phyloP scores from a whole-genome alignment of 2,888 invertebrate genomes.

The Plebejus melissa region DNA sequence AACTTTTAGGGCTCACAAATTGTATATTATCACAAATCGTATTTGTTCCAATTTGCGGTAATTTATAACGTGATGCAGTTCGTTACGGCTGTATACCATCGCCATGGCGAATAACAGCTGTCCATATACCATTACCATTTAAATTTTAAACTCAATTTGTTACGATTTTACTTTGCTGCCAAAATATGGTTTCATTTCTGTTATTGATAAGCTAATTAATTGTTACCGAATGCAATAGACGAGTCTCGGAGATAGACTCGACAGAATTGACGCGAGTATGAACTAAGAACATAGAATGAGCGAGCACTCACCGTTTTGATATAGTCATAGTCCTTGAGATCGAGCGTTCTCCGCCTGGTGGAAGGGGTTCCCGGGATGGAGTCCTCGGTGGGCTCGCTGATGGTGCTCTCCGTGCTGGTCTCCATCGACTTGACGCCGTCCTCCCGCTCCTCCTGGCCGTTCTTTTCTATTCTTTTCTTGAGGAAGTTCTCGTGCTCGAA shows the following conservation, averaged over 20 bases:
- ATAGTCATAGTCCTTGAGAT: conserved; percentile 61
- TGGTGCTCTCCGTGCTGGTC: conserved; percentile 67
- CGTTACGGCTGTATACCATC: not conserved
- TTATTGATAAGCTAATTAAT: not conserved
- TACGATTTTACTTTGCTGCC: conserved; percentile 6
- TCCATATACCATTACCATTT: not conserved
- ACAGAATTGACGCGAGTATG: conserved; percentile 2
- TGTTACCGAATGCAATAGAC: not conserved
- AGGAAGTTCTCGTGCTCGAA: conserved; percentile 72
- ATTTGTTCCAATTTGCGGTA: not conserved
- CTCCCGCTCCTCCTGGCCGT: conserved; percentile 52
- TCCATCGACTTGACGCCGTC: conserved; percentile 67
- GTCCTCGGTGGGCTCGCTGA: conserved; percentile 65
- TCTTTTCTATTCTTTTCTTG: conserved; percentile 66
- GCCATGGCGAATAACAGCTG: not conserved
- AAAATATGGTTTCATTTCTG: not conserved
- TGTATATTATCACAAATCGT: no score
- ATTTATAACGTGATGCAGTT: not conserved
- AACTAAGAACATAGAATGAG: conserved; percentile 27
- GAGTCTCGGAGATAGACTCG: not conserved
- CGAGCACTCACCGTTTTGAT: conserved; percentile 62
- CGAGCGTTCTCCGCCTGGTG: conserved; percentile 57
- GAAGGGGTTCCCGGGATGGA: conserved; percentile 64
- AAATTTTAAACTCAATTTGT: not conserved
- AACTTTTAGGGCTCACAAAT: not conserved